Base-by-base conservation (phyloP, 2,113 vertebrate species). In the Podilymbus podiceps region DNA sequence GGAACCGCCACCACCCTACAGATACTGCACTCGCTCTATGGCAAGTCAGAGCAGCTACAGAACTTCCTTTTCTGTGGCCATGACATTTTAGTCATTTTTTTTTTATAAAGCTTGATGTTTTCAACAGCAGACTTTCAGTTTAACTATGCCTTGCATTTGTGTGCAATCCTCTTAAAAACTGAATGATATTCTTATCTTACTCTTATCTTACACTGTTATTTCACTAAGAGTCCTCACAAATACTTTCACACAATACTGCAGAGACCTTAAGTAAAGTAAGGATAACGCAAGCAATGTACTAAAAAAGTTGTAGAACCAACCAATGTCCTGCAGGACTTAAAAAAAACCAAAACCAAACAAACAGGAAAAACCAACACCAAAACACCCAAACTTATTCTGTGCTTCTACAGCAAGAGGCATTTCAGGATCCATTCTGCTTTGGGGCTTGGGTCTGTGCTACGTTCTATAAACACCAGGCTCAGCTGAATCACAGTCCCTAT, bases 341-440 rank as follows among this genome's bases (percentile, higher is more conserved):
- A 49, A 42, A 22, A 28, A 25, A 9, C 0, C 22, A 27, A 53
- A 53, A 53, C 27, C 25, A 38, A 38, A 38, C 38, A 38, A 38
- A 38, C n/a, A n/a, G n/a, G n/a, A n/a, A n/a, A n/a, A n/a, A n/a
- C n/a, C n/a, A n/a, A n/a, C n/a, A n/a, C 27, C 52, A 53, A 28
- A 25, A 53, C 46, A 14, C 55, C 7, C 5, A 50, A 59, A 83
- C 3, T 68, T 66, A 67, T 6, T 82, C 47, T 53, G 17, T n/a
- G 31, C 20, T 79, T 68, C 11, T 42, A 30, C 63, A 80, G 17
- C 0, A 0, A 79, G 22, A 76, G 5, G 17, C 11, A 55, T 42
- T 75, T 73, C 0, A 7, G 68, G 31, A 83, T 53, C 20, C 21
- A 15, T 17, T 12, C 38, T 49, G 64, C 72, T 64, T n/a, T 24